These are phyloP conservation scores for Macrotrachela quadricornifera DNA, from an alignment of 1,140 invertebrate species.

Conservation along the genomic window DNA sequence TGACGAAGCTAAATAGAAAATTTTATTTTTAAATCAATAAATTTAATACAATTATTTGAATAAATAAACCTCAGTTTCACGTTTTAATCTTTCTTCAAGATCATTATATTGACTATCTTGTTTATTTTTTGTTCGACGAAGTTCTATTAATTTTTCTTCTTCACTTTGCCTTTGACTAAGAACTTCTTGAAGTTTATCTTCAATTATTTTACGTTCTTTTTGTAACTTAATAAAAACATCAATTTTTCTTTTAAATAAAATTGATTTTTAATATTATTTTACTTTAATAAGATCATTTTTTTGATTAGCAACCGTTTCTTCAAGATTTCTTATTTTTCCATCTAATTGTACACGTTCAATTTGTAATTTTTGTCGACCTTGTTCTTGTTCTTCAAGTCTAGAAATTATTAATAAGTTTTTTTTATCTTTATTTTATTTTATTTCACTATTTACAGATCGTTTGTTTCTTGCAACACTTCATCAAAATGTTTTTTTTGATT, in stretches of 20 bases:
- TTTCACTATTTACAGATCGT: slow-evolving; percentile 31
- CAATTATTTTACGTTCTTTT: slow-evolving; percentile 79
- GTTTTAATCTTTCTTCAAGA: slow-evolving; percentile 66
- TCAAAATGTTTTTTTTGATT: slow-evolving; percentile 84
- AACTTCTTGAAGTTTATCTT: slow-evolving; percentile 70
- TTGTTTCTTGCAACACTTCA: slow-evolving; percentile 51
- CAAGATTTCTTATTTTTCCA: slow-evolving; percentile 76
- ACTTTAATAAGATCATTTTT: slow-evolving; percentile 20
- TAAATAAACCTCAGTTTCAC: slow-evolving; percentile 47
- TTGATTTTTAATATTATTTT: background rate
- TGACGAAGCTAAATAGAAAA: slow-evolving; percentile 41
- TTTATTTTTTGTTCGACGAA: slow-evolving; percentile 76
- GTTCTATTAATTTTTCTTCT: slow-evolving; percentile 89
- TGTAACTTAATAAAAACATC: slow-evolving; percentile 33
- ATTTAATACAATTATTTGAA: too few relatives aligned
- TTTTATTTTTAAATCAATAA: too few relatives aligned
- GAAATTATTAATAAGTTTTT: slow-evolving; percentile 4
- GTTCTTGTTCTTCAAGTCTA: slow-evolving; percentile 79
- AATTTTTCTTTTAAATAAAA: background rate
- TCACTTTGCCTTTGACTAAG: slow-evolving; percentile 76
- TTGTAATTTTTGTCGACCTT: slow-evolving; percentile 77
- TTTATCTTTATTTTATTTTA: background rate
- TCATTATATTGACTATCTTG: slow-evolving; percentile 86
- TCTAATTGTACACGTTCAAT: slow-evolving; percentile 85
- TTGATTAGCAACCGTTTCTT: slow-evolving; percentile 68